phyloP scores from a whole-genome alignment of 2,888 invertebrate species.

The Pecten maximus region DNA sequence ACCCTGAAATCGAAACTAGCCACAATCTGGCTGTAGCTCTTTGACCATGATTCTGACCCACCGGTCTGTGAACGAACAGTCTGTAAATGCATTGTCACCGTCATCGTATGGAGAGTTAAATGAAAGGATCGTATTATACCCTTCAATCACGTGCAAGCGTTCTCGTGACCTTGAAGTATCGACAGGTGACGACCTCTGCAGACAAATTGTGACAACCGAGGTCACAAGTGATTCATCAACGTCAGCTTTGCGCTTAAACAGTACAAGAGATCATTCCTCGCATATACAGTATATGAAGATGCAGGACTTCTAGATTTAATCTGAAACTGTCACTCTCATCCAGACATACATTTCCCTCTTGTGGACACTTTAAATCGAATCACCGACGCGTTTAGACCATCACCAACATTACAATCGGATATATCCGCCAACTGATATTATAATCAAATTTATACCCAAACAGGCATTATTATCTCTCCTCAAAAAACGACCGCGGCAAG shows the following conservation, averaged over 20 bases:
- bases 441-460: not conserved
- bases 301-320: not conserved
- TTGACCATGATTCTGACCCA: not conserved
- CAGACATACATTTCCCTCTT: not conserved
- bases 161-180: not conserved
- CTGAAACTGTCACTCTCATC: not conserved
- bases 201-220: conserved; percentile 33
- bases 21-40: not conserved
- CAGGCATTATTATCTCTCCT: not conserved
- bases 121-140: not conserved
- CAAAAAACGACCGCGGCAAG: too few relatives aligned
- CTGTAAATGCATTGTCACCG: not conserved
- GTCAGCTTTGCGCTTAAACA: not conserved
- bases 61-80: not conserved
- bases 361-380: not conserved
- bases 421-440: not conserved
- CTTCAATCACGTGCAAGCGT: conserved; percentile 8
- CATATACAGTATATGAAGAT: not conserved
- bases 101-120: not conserved
- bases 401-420: not conserved
- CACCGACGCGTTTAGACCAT: not conserved
- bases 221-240: not conserved
- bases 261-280: not conserved
- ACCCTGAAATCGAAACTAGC: not conserved
- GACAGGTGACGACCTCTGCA: conserved; percentile 24